Evolutionary conservation across 2,113 vertebrate species (phyloP), one percentile per base, ranked within the genome.

Genomic region (Chloebia gouldiae): DNA sequence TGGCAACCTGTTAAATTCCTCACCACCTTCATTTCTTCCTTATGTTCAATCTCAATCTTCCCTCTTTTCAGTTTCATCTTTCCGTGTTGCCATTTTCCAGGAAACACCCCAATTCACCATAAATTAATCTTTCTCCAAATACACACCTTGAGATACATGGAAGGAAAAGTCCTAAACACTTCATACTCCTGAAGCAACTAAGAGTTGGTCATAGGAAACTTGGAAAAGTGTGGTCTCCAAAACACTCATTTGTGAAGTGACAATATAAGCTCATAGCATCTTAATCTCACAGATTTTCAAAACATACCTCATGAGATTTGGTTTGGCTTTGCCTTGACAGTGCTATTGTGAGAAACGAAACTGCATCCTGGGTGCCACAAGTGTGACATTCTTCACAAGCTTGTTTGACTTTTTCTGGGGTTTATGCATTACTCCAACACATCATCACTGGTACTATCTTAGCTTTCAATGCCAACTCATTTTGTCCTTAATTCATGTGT

Each of bases 121-220:
- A 82, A 27, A 7, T 71, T 53, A 57, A 59, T 45, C 19, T 49
- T 79, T 60, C 23, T 64, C 30, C 53, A 76, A 33, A 76, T 42
- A 72, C 0, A 25, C 2, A 24, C n/a, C 53, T 37, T 4, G 8
- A 75, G 18, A 64, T 2, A 54, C 1, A 7, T 3, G 2, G 51
- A 64, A 90, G 35, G 2, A 23, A 4, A 22, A n/a, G 4, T 33
- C 51, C 63, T 64, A 21, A 76, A 39, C 25, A 27, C 14, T 51
- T 60, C 15, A 35, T 27, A 18, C 8, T 42, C 17, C 27, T 28
- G 30, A 76, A 79, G 27, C 42, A 61, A 6, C 6, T 1, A 28
- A 39, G 21, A 82, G 23, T 13, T 50, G 25, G 39, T 71, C 11
- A 53, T 31, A 71, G 20, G 35, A 37, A 3, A 37, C 4, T 11